Conservation (phyloP, 2,113 vertebrate genomes). For the Gobiocypris rarus region DNA sequence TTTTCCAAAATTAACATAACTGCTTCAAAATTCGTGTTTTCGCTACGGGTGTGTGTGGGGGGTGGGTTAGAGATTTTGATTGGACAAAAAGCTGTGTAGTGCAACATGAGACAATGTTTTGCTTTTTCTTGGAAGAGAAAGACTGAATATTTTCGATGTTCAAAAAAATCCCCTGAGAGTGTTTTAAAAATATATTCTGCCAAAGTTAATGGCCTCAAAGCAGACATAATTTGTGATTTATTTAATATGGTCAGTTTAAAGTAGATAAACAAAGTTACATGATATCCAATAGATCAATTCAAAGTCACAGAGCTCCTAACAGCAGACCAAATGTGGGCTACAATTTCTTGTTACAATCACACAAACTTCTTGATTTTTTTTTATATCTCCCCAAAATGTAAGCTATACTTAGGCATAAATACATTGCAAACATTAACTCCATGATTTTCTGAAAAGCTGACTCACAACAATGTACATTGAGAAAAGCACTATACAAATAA, state of each 20-base stretch:
- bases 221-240: background rate
- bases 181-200: too few species aligned
- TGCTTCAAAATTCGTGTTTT: too few species aligned
- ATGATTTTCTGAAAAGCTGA: background rate
- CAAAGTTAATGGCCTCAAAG: background rate
- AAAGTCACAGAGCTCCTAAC: background rate
- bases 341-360: constrained; percentile 13
- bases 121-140: too few species aligned
- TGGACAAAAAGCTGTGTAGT: too few species aligned
- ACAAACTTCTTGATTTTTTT: background rate
- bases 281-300: background rate
- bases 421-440: background rate
- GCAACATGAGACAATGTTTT: too few species aligned
- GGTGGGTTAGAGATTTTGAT: too few species aligned
- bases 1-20: too few species aligned
- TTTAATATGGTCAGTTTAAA: background rate
- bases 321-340: background rate
- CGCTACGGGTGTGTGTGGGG: too few species aligned
- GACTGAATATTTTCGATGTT: too few species aligned
- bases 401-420: background rate
- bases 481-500: background rate
- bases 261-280: background rate
- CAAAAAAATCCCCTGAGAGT: too few species aligned
- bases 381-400: background rate
- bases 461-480: background rate